These are phyloP conservation scores for Urosaurus nigricauda DNA, from an alignment of 2,797 vertebrate species.

Conservation along the genomic window DNA sequence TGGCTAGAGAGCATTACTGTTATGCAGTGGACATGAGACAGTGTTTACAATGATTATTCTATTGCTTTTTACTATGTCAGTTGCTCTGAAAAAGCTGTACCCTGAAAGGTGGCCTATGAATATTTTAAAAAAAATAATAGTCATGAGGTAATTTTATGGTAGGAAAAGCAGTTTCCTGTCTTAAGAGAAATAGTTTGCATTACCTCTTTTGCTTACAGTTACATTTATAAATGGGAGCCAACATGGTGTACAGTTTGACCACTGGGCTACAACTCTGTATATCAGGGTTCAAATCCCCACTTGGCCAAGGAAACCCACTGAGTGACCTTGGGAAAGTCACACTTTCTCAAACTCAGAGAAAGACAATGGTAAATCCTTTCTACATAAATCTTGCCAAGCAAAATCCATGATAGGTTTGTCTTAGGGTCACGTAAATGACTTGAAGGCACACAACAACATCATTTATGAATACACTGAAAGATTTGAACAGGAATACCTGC, in stretches of 20 bases:
- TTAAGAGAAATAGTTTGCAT: not conserved
- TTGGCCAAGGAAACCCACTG: too few species aligned
- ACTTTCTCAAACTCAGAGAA: too few species aligned
- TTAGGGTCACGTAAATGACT: too few species aligned
- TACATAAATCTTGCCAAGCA: too few species aligned
- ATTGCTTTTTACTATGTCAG: not conserved
- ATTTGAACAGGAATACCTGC: constrained; percentile 83
- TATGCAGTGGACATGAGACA: not conserved
- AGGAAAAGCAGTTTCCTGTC: not conserved
- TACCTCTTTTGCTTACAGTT: not conserved
- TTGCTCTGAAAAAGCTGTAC: not conserved
- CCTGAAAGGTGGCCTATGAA: not conserved
- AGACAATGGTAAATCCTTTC: too few species aligned
- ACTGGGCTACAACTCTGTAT: too few species aligned
- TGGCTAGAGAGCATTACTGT: not conserved
- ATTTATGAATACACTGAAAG: not conserved
- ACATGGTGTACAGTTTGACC: too few species aligned
- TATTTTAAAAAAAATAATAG: not conserved
- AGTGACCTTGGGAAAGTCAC: too few species aligned
- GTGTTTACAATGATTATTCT: not conserved
- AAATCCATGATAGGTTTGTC: too few species aligned
- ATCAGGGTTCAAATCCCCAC: too few species aligned
- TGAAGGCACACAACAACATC: too few species aligned
- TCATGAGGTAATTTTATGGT: not conserved
- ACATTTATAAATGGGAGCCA: not conserved